Conservation (phyloP, 2,113 vertebrate species). For the Centropus unirufus region DNA sequence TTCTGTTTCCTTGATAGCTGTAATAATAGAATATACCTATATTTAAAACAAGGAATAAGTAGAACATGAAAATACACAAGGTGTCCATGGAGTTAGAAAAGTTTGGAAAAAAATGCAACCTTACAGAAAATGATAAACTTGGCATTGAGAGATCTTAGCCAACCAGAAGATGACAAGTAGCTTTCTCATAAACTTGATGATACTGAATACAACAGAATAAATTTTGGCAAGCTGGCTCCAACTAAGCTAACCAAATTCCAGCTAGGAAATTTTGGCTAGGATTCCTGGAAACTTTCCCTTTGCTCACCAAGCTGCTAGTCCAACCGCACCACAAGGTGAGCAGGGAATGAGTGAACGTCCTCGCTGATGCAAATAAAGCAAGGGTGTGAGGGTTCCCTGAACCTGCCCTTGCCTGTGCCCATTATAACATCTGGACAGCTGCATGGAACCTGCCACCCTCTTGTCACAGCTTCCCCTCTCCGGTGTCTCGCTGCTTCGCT, state of each 20-base stretch:
- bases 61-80: neutral
- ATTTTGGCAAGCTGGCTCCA: neutral
- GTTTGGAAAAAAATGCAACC: neutral
- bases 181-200: neutral
- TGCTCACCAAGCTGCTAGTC: neutral
- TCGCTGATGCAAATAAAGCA: accelerated
- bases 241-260: neutral
- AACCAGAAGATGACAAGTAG: neutral
- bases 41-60: neutral
- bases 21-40: neutral
- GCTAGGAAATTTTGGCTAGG: neutral
- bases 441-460: accelerated
- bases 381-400: too few relatives aligned
- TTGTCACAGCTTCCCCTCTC: neutral
- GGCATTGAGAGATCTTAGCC: neutral
- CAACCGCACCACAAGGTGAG: neutral
- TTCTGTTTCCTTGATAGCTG: neutral
- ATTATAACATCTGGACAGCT: accelerated
- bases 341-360: neutral
- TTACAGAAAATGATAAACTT: neutral
- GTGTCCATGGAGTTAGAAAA: neutral
- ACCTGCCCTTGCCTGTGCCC: accelerated
- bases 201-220: neutral
- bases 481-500: neutral
- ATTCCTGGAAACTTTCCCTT: neutral